Conservation (phyloP, 2,113 vertebrate species). For the Syrrhaptes paradoxus region DNA sequence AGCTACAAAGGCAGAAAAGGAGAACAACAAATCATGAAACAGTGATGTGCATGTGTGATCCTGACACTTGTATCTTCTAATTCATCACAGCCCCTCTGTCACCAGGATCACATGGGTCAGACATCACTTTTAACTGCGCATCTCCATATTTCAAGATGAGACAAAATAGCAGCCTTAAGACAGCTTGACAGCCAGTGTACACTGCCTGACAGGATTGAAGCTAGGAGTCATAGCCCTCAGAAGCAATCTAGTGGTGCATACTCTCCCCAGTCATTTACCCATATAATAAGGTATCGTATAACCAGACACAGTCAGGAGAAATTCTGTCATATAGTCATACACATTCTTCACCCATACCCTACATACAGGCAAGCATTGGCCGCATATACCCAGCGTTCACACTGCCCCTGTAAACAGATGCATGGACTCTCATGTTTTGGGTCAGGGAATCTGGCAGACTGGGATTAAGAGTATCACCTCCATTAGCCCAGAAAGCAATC, state of each 20-base stretch:
- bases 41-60: fast-evolving
- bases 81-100: not conserved
- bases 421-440: not conserved
- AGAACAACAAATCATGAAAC: not conserved
- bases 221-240: not conserved
- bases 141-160: not conserved
- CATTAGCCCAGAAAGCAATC: not conserved
- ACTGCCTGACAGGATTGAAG: not conserved
- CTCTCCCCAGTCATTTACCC: fast-evolving
- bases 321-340: not conserved
- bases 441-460: not conserved
- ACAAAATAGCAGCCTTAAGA: not conserved
- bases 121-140: not conserved
- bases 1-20: not conserved
- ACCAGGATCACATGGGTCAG: not conserved
- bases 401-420: not conserved
- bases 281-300: fast-evolving
- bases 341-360: not conserved
- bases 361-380: fast-evolving
- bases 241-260: not conserved
- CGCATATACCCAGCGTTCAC: not conserved
- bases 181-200: not conserved
- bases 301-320: not conserved
- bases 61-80: not conserved
- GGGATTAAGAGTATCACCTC: not conserved